phyloP scores from a whole-genome alignment of 2,888 invertebrate species.

The Charanyca ferruginea region DNA sequence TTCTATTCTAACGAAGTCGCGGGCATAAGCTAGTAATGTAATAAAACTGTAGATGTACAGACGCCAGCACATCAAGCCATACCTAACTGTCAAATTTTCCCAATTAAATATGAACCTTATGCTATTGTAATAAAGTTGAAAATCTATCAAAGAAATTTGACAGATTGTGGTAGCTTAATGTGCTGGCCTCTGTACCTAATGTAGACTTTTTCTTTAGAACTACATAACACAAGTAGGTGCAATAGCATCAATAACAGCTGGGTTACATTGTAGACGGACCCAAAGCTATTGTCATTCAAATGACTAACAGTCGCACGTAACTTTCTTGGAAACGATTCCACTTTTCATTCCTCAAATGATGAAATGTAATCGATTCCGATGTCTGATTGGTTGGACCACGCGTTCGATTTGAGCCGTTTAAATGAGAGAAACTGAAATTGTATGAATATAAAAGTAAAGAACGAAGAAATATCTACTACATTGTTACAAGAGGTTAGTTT shows the following conservation, averaged over 20 bases:
- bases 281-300: constrained; percentile 43
- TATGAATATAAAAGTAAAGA: constrained; percentile 10
- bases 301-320: constrained; percentile 41
- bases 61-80: too few species aligned
- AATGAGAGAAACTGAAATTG: constrained; percentile 16
- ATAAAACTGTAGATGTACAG: too few species aligned
- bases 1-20: too few species aligned
- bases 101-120: too few species aligned
- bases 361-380: constrained; percentile 47
- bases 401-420: constrained; percentile 17
- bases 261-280: background rate
- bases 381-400: constrained; percentile 2
- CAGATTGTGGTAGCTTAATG: too few species aligned
- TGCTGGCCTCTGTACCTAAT: too few species aligned
- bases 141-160: too few species aligned
- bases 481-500: too few species aligned
- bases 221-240: constrained; percentile 2
- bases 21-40: too few species aligned
- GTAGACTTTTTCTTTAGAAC: background rate
- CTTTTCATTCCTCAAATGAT: constrained; percentile 37
- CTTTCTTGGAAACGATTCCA: constrained; percentile 44
- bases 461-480: background rate
- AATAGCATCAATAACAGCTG: constrained; percentile 13
- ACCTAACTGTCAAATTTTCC: too few species aligned
- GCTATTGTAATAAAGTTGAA: too few species aligned